Base-by-base conservation (phyloP, 1,140 invertebrate species). In the Meloidogyne floridensis region DNA sequence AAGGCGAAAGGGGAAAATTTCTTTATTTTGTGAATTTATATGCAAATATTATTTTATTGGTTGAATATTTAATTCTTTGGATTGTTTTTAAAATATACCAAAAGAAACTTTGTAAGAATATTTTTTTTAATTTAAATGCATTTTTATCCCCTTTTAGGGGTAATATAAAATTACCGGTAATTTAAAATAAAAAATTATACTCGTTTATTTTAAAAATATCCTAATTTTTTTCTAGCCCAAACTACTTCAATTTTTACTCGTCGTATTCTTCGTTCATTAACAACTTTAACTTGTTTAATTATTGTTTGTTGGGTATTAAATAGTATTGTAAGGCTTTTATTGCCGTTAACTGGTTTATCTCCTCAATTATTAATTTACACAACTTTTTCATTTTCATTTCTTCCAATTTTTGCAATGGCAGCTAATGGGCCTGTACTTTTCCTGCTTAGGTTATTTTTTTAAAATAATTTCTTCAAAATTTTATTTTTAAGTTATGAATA, bases 241-340 rank as follows among this genome's bases (percentile, higher is more conserved):
- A 65, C 15, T 6, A 65, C 59, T 0, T 65, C 59, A n/a, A 18
- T 65, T n/a, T n/a, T 65, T 65, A 65, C 59, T 65, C 59, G 59
- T 18, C 59, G 59, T 65, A 65, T 65, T 65, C 59, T 65, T 18
- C 59, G 59, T 18, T 65, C 59, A 65, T 65, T 65, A 65, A 65
- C 59, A 6, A 65, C 59, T 6, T n/a, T 65, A n/a, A 65, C 59
- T 65, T 13, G 15, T 7, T 65, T 65, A 18, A 65, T 65, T 65
- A 65, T 65, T 65, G n/a, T 65, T 65, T 65, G 59, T 65, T 65
- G 59, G 59, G 15, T 65, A n/a, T 65, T 65, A 65, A 65, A 65
- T 65, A 65, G 59, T 65, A 65, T 65, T n/a, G 7, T 65, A n/a
- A 65, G n/a, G n/a, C 7, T 65, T n/a, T n/a, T 65, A n/a, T 6